Evolutionary conservation across 2,888 invertebrate species (phyloP).

Genomic region (Oxystoma pomonae): DNA sequence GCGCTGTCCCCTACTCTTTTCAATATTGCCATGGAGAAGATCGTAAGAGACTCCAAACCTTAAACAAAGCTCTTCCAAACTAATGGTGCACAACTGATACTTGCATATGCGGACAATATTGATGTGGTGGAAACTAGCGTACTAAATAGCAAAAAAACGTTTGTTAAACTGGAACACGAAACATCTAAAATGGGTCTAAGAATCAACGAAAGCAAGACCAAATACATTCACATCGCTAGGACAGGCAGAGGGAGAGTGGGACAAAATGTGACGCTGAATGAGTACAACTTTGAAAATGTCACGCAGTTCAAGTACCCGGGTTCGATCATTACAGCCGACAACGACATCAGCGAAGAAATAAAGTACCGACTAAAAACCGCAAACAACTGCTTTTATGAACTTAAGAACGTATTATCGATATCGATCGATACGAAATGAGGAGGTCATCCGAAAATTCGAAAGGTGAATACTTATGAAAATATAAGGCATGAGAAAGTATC

Average conservation of each 20-base stretch:
- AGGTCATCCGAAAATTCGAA: background rate
- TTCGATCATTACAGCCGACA: background rate
- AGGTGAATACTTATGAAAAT: background rate
- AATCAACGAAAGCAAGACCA: constrained; percentile 1
- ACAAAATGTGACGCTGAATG: constrained; percentile 7
- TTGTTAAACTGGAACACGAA: constrained; percentile 2
- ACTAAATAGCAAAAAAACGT: constrained; percentile 5
- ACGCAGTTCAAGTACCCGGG: no score
- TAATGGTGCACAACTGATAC: constrained; percentile 5
- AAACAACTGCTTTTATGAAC: no score
- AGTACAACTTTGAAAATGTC: no score
- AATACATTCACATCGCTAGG: constrained; percentile 2
- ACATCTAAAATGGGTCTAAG: constrained; percentile 5
- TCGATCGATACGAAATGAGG: constrained; percentile 1
- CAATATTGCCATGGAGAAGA: no score
- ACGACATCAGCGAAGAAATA: constrained; percentile 6
- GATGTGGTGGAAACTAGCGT: no score
- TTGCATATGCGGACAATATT: constrained; percentile 10
- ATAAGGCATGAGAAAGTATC: background rate
- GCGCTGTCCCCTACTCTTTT: no score
- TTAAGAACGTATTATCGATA: no score
- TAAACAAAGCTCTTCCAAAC: constrained; percentile 6
- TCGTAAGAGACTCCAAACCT: no score
- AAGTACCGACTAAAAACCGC: constrained; percentile 1
- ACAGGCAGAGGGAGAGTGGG: background rate